Evolutionary conservation across 30 jellyfish, hydroid and myxozoan species (phyloP), one percentile per base, ranked within the genome.

Genomic region (Aurelia aurita): DNA sequence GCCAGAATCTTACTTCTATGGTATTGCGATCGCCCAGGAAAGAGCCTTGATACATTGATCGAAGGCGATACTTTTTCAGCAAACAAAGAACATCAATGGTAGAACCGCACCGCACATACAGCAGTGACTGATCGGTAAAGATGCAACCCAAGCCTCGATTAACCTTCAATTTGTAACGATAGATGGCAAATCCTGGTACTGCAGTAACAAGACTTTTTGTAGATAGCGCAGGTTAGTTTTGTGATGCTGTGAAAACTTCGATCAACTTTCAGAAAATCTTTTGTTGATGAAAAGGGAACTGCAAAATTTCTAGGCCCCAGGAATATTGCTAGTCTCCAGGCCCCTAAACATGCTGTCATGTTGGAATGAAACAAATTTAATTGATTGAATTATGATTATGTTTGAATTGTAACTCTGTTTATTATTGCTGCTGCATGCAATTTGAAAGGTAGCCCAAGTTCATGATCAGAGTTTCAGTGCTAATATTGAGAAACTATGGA

Each of bases 181-280:
- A 55, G 69, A 93, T 93, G 98, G 98, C 98, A 34, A 87, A 84
- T 79, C 96, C 87, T 66, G 98, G 98, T 15, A 59, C 94, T 2
- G 97, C 91, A 10, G 80, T 85, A 8, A 75, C 94, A 46, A 85
- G 88, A 35, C 74, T 83, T n/a, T 79, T 74, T 53, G 79, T 69
- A 11, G 87, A 64, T 67, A 67, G 61, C 19, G 51, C 88, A 86
- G 95, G 95, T 86, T 54, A 6, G 35, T 1, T 58, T 18, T 28
- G 34, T 12, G 25, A 21, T 60, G 19, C 32, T 11, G 34, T 21
- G 27, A 21, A 21, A 35, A 11, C 19, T 60, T 13, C 8, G 32
- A 60, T 13, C 32, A n/a, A n/a, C n/a, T n/a, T 60, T 22, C 3
- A 0, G 34, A 21, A 2, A 34, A 0, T 7, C 10, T 34, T 2